Evolutionary conservation across 2,797 vertebrate genomes (phyloP).

Genomic region (Cercopithecus neglectus): DNA sequence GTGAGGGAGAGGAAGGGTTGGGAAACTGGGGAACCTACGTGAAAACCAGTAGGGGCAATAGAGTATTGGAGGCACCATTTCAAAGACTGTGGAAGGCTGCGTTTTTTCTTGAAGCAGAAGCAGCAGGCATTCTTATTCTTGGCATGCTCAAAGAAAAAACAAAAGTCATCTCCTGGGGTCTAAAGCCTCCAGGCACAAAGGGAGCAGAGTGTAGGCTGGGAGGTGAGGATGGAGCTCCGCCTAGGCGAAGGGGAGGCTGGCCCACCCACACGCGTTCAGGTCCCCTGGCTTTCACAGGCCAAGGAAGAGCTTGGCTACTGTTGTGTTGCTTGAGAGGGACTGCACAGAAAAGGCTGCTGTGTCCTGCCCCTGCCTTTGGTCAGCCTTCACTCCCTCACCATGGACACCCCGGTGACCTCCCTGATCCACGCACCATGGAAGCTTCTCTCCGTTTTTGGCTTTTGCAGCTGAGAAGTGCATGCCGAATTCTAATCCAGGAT

Average conservation of each 20-base stretch:
- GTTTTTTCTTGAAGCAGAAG: not conserved
- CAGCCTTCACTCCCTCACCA: not conserved
- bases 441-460: not conserved
- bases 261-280: not conserved
- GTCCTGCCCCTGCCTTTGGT: not conserved
- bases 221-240: not conserved
- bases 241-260: not conserved
- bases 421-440: not conserved
- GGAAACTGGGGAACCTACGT: no score
- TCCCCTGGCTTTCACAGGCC: not conserved
- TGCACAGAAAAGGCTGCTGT: not conserved
- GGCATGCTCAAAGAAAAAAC: not conserved
- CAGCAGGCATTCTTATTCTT: not conserved
- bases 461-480: not conserved
- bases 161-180: not conserved
- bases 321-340: not conserved
- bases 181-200: not conserved
- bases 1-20: no score
- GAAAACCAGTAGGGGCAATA: not conserved
- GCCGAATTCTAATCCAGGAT: not conserved
- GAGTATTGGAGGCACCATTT: not conserved
- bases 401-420: rapidly evolving
- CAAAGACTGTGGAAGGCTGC: not conserved
- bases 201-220: not conserved
- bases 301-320: not conserved